Evolutionary conservation across 2,113 vertebrate species (phyloP), one percentile per base, ranked within the genome.

Genomic region (Esox niger): DNA sequence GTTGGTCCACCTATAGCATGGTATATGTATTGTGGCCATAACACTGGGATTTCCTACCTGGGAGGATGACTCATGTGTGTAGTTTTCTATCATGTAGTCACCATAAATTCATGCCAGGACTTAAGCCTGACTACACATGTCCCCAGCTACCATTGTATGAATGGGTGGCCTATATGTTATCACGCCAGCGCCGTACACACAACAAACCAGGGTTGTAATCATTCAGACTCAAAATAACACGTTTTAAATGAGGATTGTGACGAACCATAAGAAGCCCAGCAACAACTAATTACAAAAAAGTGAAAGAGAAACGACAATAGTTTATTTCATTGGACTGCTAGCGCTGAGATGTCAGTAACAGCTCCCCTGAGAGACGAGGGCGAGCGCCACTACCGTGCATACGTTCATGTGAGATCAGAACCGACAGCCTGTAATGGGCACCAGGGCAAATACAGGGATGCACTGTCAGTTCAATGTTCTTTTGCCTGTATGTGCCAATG

Each of bases 381-480:
- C 57, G 62, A 32, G 62, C n/a, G 35, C 64, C 58, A 15, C 63
- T 73, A 17, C 62, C 74, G 54, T 79, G 86, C 80, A 81, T 79
- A 82, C 35, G 68, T 75, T 66, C 62, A 32, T 84, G 77, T 86
- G 83, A 90, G 88, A 93, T 91, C 75, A 23, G 80, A 91, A 77
- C 70, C 47, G 91, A 91, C 88, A 38, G 85, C 79, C 77, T 66
- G 75, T 58, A 80, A 81, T 83, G 79, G 81, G 80, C 71, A 77
- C 69, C 66, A 38, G 75, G 70, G 72, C 82, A 66, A 79, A 63
- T 73, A 62, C 74, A 69, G 58, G 78, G 78, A 79, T 73, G 77
- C 79, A 66, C 90, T 91, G 91, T 93, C 91, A 92, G 75, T 88
- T 83, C 82, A 87, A 90, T 91, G 88, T 90, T 88, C 88, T 88